A percentile compares a stretch with the other conserved stretches of the same genome.
These are phyloP conservation scores for Cataglyphis rosenhaueri DNA, from an alignment of 2,888 invertebrate genomes.

Conservation along the genomic window DNA sequence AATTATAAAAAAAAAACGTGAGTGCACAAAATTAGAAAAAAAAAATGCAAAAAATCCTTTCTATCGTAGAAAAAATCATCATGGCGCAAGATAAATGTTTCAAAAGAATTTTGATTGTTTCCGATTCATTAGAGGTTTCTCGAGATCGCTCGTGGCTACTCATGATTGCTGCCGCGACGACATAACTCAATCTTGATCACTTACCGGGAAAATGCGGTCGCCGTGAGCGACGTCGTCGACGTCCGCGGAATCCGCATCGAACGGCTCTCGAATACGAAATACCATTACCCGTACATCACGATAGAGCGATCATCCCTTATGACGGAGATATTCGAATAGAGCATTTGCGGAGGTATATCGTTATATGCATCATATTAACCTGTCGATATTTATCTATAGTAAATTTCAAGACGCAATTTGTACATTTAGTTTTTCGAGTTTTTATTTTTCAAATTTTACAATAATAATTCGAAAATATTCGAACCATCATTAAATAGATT, in stretches of 20 bases:
- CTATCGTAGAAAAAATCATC: not conserved
- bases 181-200: constrained; percentile 43
- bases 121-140: constrained; percentile 16
- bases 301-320: constrained; percentile 46
- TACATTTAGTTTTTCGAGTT: not conserved
- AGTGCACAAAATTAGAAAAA: not conserved
- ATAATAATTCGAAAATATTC: not conserved
- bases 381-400: not conserved
- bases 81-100: not conserved
- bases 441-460: not conserved
- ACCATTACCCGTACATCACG: constrained; percentile 37
- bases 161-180: constrained; percentile 31
- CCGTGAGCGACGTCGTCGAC: constrained; percentile 41
- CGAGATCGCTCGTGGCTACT: constrained; percentile 30
- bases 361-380: not conserved
- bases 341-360: constrained; percentile 15
- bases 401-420: constrained; percentile 33
- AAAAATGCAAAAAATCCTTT: not conserved
- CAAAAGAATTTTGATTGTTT: constrained; percentile 26
- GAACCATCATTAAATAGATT: not conserved
- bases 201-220: constrained; percentile 39
- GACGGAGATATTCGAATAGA: constrained; percentile 36
- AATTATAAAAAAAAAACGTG: not conserved
- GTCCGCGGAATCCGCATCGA: constrained; percentile 43
- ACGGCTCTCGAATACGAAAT: constrained; percentile 39